phyloP scores from a whole-genome alignment of 2,888 invertebrate species.

The Mermis nigrescens region DNA sequence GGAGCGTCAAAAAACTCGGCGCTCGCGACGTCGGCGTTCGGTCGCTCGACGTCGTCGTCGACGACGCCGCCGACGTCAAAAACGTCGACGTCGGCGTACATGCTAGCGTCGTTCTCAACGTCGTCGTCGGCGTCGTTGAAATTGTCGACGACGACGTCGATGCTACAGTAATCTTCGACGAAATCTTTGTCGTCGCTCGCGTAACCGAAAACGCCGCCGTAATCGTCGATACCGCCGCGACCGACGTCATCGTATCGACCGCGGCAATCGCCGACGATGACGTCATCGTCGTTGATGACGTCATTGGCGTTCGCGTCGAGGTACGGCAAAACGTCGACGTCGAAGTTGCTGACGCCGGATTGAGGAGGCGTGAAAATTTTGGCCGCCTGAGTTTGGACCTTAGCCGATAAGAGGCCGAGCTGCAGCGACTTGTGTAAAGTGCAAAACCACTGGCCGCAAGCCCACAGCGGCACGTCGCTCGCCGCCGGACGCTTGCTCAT shows the following conservation, averaged over 20 bases:
- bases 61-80: background rate
- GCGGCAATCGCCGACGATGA: background rate
- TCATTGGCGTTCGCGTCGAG: background rate
- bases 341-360: too few species aligned
- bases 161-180: background rate
- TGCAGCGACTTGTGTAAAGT: background rate
- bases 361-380: background rate
- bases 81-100: background rate
- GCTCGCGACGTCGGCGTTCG: too few species aligned
- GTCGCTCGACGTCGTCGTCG: background rate
- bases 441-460: slow-evolving; percentile 8
- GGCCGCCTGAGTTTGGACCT: background rate
- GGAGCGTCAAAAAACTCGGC: slow-evolving; percentile 6
- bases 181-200: background rate
- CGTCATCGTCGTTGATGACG: background rate
- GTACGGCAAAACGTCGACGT: too few species aligned
- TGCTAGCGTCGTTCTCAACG: background rate
- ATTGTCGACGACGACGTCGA: background rate
- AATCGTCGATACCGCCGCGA: background rate
- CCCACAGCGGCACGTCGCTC: slow-evolving; percentile 6
- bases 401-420: background rate
- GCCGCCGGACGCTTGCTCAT: background rate
- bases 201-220: background rate
- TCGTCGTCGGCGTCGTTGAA: background rate
- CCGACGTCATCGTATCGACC: background rate